Conservation (phyloP, 2,797 vertebrate genomes). For the Smutsia gigantea region DNA sequence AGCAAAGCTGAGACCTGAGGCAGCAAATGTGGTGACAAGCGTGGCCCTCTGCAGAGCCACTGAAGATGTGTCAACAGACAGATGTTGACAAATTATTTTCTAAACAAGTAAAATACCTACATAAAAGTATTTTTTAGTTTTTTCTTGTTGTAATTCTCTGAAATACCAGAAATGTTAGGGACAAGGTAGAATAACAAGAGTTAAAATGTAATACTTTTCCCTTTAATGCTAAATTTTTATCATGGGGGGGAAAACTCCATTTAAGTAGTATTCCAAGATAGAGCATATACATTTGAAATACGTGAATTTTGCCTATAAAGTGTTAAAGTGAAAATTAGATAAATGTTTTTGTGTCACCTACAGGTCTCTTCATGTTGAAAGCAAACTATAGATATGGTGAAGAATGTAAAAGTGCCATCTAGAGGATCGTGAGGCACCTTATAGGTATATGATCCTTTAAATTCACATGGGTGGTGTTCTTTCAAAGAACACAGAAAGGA, state of each 20-base stretch:
- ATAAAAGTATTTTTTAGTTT: not conserved
- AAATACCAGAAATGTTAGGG: not conserved
- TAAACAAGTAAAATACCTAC: not conserved
- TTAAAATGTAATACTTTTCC: conserved; percentile 32
- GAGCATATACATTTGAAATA: not conserved
- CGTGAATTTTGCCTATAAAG: not conserved
- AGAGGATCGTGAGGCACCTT: not conserved
- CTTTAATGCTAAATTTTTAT: not conserved
- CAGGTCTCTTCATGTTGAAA: not conserved
- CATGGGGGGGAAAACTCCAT: not conserved
- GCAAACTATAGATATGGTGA: not conserved
- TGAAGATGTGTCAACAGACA: not conserved
- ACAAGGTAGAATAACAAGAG: not conserved
- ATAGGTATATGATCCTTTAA: not conserved
- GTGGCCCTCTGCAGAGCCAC: not conserved
- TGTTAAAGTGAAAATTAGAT: not conserved
- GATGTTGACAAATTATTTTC: not conserved
- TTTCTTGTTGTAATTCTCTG: not conserved
- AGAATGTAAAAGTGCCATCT: not conserved
- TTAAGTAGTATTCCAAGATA: not conserved
- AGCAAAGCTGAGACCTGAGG: not conserved
- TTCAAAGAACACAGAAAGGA: not conserved
- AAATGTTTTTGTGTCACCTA: not conserved
- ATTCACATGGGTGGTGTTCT: not conserved
- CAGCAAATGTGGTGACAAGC: not conserved